A percentile compares a stretch with the other conserved stretches of the same genome.
Evolutionary conservation across 2,797 vertebrate genomes (phyloP).

Genomic region (Poeciliopsis turneri): DNA sequence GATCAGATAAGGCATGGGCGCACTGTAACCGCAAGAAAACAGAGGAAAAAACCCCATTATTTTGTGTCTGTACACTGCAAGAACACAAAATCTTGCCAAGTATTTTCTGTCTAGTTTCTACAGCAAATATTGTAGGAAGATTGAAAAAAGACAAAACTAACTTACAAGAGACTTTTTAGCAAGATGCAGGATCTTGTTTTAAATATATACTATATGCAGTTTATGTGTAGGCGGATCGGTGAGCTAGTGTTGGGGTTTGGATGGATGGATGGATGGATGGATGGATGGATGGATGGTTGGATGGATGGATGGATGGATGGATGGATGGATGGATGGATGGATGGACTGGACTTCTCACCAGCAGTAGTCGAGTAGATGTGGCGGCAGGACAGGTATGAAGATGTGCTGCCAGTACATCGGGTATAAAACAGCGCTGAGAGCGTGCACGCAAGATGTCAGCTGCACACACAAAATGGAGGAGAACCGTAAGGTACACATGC

Average conservation of each 20-base stretch:
- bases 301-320: neutral
- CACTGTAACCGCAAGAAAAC: conserved; percentile 73
- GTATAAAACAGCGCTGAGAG: conserved; percentile 84
- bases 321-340: neutral
- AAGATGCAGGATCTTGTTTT: no score
- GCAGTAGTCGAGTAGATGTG: conserved; percentile 91
- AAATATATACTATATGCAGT: no score
- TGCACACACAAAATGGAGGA: conserved; percentile 48
- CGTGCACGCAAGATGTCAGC: conserved; percentile 87
- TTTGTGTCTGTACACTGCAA: neutral
- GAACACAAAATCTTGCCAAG: no score
- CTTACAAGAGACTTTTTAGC: no score
- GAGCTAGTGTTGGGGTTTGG: neutral
- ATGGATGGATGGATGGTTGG: neutral
- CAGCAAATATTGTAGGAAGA: no score
- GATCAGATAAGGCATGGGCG: conserved; percentile 94
- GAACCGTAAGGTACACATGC: neutral
- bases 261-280: neutral
- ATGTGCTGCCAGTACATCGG: conserved; percentile 96
- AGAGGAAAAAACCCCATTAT: neutral
- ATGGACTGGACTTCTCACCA: conserved; percentile 73
- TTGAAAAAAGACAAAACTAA: no score
- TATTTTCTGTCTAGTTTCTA: no score
- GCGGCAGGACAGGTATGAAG: conserved; percentile 90
- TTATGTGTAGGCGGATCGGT: neutral